These are phyloP conservation scores for Sinocyclocheilus maitianheensis DNA, from an alignment of 2,113 vertebrate species.

Conservation along the genomic window DNA sequence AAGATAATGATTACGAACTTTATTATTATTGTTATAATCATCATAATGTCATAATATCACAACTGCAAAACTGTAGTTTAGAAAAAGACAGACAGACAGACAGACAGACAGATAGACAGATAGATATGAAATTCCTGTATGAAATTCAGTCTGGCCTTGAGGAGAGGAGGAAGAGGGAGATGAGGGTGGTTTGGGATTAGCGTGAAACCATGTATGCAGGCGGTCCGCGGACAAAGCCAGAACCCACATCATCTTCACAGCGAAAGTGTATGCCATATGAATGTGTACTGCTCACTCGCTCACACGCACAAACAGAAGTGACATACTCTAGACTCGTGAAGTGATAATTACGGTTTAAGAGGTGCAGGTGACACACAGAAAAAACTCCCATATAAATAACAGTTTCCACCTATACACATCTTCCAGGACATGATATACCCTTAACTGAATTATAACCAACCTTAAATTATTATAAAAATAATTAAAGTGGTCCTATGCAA, in stretches of 20 bases:
- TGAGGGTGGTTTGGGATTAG: slow-evolving; percentile 31
- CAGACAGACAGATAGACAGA: no score
- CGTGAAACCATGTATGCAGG: slow-evolving; percentile 33
- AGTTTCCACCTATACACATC: neutral
- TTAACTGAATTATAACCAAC: neutral
- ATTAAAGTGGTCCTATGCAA: neutral
- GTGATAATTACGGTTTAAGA: slow-evolving; percentile 74
- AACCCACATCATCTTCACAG: slow-evolving; percentile 57
- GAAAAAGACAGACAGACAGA: no score
- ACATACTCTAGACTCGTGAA: neutral
- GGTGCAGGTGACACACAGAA: slow-evolving; percentile 54
- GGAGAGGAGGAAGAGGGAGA: slow-evolving; percentile 25
- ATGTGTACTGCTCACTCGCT: slow-evolving; percentile 62
- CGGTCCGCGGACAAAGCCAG: slow-evolving; percentile 24
- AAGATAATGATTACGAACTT: no score
- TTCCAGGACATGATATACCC: neutral
- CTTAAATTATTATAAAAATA: neutral
- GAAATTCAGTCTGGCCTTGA: slow-evolving; percentile 49
- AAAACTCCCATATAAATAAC: neutral
- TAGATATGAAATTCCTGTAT: slow-evolving; percentile 45
- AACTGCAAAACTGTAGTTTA: no score
- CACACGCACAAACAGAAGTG: slow-evolving; percentile 52
- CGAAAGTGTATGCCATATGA: slow-evolving; percentile 40
- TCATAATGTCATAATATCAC: no score
- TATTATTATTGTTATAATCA: no score